Base-by-base conservation (phyloP, 1,140 invertebrate genomes). In the Littorina saxatilis region DNA sequence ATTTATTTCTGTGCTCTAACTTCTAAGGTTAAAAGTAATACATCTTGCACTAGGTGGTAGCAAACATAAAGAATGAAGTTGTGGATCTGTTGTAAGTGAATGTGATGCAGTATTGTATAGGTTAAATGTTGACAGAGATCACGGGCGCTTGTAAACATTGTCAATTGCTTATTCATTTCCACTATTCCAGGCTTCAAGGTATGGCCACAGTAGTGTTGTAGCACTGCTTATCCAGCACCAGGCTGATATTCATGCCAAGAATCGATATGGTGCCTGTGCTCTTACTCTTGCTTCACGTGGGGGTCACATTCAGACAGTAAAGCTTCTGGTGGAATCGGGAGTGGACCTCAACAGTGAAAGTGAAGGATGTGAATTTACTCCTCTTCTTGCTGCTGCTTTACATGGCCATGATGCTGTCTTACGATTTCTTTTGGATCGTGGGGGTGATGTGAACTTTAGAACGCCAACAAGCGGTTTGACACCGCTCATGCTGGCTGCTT, bases 321-420 rank as follows among this genome's bases (percentile, higher is more conserved):
- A 87, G 37, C 80, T 88, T 74, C 72, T 92, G 37, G 86, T 91
- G 5, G 91, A 92, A n/a, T 85, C 86, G 29, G 91, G 91, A 0
- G 86, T 88, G 29, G 91, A 92, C 77, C 79, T 90, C 4, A 89
- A 89, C 83, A 79, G 83, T 70, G 81, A 72, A 58, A 86, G 87
- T 17, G 86, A 86, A 43, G 82, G 79, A 43, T 91, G 91, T 86
- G 92, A 92, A 74, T 90, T 91, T 79, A 91, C 89, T 1, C 89
- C 91, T 13, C 52, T 92, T 15, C 82, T 92, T 83, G 87, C 88
- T 15, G 90, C 91, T 50, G 90, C 91, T 61, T 88, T 90, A n/a
- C 87, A 92, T 82, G 92, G 92, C 15, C 90, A 91, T 83, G 91
- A 92, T 84, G 86, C 91, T 9, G 87, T 92, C 11, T 80, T 92